Conservation (phyloP, 30 jellyfish, hydroid and myxozoan species). For the Aurelia coerulea region DNA sequence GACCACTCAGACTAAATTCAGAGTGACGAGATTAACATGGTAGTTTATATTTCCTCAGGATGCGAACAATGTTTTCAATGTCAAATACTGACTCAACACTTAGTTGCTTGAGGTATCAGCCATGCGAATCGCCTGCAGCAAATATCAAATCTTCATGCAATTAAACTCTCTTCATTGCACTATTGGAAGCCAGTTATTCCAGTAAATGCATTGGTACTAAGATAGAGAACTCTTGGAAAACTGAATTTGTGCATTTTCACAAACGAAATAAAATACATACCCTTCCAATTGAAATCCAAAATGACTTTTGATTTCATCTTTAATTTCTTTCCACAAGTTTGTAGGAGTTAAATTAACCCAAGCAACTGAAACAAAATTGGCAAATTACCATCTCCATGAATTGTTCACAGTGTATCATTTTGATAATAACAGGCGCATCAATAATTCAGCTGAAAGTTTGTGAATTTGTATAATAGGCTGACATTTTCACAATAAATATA, state of each 20-base stretch:
- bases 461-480: no score
- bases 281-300: slow-evolving; percentile 86
- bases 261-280: slow-evolving; percentile 23
- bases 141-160: no score
- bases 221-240: neutral
- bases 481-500: no score
- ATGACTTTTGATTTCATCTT: slow-evolving; percentile 66
- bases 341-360: slow-evolving; percentile 94
- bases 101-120: no score
- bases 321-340: slow-evolving; percentile 81
- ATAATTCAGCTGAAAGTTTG: no score
- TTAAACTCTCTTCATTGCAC: neutral
- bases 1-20: neutral
- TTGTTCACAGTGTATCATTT: no score
- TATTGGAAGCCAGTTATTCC: neutral
- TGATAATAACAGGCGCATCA: no score
- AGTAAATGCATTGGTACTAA: no score
- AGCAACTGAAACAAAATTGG: slow-evolving; percentile 64
- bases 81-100: no score
- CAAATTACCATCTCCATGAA: no score
- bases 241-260: neutral
- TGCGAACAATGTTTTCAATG: no score
- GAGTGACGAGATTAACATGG: slow-evolving; percentile 8
- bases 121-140: no score
- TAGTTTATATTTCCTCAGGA: neutral